A percentile compares a stretch with the other conserved stretches of the same genome.
These are phyloP conservation scores for Leptoclinus maculatus DNA, from an alignment of 2,797 vertebrate species.

Conservation along the genomic window DNA sequence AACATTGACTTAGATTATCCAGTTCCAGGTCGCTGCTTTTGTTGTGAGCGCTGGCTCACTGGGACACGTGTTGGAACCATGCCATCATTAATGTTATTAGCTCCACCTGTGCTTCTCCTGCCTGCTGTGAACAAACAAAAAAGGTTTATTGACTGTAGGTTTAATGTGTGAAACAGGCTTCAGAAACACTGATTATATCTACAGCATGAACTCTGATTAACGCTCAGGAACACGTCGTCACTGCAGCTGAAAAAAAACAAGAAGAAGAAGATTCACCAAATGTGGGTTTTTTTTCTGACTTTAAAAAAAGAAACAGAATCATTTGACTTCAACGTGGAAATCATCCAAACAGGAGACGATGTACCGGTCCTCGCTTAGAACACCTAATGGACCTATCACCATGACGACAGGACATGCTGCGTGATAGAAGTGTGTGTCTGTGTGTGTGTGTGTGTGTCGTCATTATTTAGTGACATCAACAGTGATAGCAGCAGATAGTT, in stretches of 20 bases:
- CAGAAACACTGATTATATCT: background rate
- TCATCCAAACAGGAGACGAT: background rate
- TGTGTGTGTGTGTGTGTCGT: constrained; percentile 14
- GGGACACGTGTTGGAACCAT: background rate
- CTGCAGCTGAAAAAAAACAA: no score
- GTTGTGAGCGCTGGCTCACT: background rate
- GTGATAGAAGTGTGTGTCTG: constrained; percentile 21
- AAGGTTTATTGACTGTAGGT: background rate
- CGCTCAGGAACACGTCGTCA: background rate
- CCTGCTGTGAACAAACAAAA: background rate
- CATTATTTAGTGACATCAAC: constrained; percentile 11
- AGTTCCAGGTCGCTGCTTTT: background rate
- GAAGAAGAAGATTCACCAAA: no score
- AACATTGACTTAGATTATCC: background rate
- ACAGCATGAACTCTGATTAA: background rate
- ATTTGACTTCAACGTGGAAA: background rate
- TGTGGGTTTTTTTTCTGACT: background rate
- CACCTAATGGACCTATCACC: constrained; percentile 33
- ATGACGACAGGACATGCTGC: constrained; percentile 47
- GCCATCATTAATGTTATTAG: background rate
- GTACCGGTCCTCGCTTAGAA: background rate
- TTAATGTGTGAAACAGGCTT: background rate
- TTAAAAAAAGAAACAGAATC: background rate
- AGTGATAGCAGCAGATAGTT: constrained; percentile 18
- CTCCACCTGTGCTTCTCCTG: background rate